Evolutionary conservation across 1,140 invertebrate genomes (phyloP).

Genomic region (Magallana angulata): DNA sequence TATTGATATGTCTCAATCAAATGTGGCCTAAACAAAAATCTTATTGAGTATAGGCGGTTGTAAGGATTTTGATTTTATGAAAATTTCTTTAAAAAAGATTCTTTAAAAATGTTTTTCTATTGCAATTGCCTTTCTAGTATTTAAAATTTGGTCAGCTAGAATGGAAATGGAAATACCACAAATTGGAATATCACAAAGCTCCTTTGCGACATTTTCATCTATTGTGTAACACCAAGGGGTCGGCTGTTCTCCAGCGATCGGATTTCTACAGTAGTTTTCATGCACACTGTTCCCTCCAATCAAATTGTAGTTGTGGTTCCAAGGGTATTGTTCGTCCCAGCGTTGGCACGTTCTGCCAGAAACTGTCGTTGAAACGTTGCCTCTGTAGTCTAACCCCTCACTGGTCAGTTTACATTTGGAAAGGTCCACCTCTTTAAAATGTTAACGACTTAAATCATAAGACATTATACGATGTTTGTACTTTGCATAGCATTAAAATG

Average conservation of each 20-base stretch:
- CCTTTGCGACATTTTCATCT: constrained; percentile 90
- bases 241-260: background rate
- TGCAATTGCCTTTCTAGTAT: too few species aligned
- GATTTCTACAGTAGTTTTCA: constrained; percentile 49
- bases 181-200: constrained; percentile 87
- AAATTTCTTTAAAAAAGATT: too few species aligned
- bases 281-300: background rate
- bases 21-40: too few species aligned
- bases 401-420: background rate
- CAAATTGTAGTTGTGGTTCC: constrained; percentile 2
- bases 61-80: too few species aligned
- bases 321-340: constrained; percentile 43
- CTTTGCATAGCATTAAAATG: too few species aligned
- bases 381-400: background rate
- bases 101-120: too few species aligned
- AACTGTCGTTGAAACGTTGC: constrained; percentile 21
- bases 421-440: too few species aligned
- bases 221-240: constrained; percentile 95
- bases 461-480: too few species aligned
- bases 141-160: too few species aligned
- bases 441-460: too few species aligned
- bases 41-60: too few species aligned
- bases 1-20: too few species aligned
- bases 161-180: constrained; percentile 35
- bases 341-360: constrained; percentile 50